Percentiles rank a stretch among this genome's conserved stretches.
These are phyloP conservation scores for Cephus runcator DNA, from an alignment of 2,888 invertebrate genomes.

Conservation along the genomic window DNA sequence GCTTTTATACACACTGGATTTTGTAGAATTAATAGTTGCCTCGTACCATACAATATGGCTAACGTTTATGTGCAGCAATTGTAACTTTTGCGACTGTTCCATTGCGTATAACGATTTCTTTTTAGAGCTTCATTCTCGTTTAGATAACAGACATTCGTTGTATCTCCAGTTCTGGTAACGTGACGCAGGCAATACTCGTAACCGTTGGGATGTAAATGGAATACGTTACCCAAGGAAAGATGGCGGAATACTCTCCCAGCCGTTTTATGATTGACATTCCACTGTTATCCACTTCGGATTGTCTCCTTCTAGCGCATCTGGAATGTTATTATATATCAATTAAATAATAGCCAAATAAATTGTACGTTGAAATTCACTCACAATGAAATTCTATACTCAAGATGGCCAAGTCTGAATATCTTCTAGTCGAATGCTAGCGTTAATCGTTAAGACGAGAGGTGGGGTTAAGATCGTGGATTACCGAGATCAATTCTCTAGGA, in stretches of 20 bases:
- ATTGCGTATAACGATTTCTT: constrained; percentile 4
- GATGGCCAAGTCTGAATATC: neutral
- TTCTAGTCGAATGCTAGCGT: neutral
- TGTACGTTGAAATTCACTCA: neutral
- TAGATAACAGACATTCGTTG: constrained; percentile 11
- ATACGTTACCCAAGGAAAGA: neutral
- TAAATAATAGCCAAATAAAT: neutral
- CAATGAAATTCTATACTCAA: neutral
- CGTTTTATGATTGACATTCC: neutral
- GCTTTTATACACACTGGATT: neutral
- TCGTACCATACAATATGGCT: neutral
- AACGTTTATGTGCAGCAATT: neutral
- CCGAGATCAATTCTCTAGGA: neutral
- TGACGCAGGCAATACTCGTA: neutral
- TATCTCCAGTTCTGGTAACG: neutral
- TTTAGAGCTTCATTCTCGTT: constrained; percentile 11
- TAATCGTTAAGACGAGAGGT: neutral
- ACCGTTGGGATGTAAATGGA: neutral
- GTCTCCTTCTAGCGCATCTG: neutral
- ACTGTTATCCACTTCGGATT: neutral
- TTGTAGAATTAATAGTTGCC: neutral
- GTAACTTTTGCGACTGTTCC: neutral
- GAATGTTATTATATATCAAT: neutral
- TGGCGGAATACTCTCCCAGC: neutral
- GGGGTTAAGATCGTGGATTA: neutral